Evolutionary conservation across 2,113 vertebrate genomes (phyloP), one percentile per base, ranked within the genome.

Genomic region (Glaucomys volans): DNA sequence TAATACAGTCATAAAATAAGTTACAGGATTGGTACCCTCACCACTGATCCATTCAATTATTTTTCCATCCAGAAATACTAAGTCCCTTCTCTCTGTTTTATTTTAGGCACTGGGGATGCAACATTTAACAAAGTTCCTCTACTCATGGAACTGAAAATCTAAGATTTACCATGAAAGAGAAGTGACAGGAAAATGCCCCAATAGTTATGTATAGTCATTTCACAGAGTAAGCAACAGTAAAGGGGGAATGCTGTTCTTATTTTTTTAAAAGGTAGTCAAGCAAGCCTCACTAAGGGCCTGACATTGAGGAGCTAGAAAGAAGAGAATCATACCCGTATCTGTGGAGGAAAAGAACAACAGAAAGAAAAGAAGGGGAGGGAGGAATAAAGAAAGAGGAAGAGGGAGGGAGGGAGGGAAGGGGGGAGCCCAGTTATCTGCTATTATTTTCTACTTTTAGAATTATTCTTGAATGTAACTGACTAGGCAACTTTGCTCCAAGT

Each of bases 381-480:
- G n/a, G n/a, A n/a, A n/a, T n/a, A n/a, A 86, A 52, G 75, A 94
- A 87, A 57, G 26, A 52, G 44, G 66, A n/a, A n/a, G n/a, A n/a
- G n/a, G n/a, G n/a, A n/a, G n/a, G n/a, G n/a, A n/a, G n/a, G n/a
- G n/a, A n/a, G n/a, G n/a, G n/a, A n/a, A n/a, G n/a, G n/a, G n/a
- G n/a, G n/a, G n/a, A n/a, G 40, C 20, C 28, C 18, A 1, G 12
- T 37, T 32, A 52, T 30, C 77, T 94, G 62, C 82, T 79, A 81
- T 1, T 76, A 8, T 37, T 47, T 76, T n/a, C 0, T n/a, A 67
- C 26, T 85, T 95, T 85, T 52, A 87, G 20, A 16, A 90, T 94
- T 87, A 88, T 85, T 93, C 47, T 80, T 81, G 52, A 91, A 90
- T 42, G 12, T 80, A 95, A 89, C 82, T 57, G 81, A 90, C 52